Percentiles rank a stretch among this genome's conserved stretches.
Evolutionary conservation across 1,140 invertebrate genomes (phyloP).

Genomic region (Euura saliciscinereae): DNA sequence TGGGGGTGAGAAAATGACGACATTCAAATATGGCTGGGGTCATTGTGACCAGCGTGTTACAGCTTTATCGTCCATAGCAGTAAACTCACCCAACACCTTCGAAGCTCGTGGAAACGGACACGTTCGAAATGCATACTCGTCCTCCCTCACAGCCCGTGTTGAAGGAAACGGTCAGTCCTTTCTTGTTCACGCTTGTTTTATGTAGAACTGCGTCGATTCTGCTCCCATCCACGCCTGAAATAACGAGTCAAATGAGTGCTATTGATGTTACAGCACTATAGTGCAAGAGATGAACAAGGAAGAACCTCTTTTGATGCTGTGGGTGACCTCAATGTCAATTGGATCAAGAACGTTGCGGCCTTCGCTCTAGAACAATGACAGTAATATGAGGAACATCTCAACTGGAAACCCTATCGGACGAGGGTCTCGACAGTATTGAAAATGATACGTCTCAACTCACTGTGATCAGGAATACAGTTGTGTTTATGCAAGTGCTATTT

Average conservation of each 20-base stretch:
- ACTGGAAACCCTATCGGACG: background rate
- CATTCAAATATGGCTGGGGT: background rate
- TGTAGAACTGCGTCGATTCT: conserved; percentile 11
- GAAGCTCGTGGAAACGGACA: conserved; percentile 36
- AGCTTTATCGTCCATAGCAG: background rate
- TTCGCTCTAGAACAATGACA: background rate
- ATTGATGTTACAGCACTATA: too few relatives aligned
- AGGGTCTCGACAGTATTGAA: background rate
- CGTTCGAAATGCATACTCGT: conserved; percentile 51
- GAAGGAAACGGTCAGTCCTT: conserved; percentile 42
- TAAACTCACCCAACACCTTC: conserved; percentile 22
- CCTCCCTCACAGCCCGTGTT: conserved; percentile 52
- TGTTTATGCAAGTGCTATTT: conserved; percentile 13
- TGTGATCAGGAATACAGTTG: conserved; percentile 15
- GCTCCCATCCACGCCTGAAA: conserved; percentile 22
- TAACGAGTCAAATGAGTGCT: background rate
- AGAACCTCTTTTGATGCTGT: background rate
- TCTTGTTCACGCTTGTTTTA: conserved; percentile 17
- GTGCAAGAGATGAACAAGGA: too few relatives aligned
- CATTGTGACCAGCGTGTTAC: too few relatives aligned
- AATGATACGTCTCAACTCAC: too few relatives aligned
- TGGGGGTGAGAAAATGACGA: background rate
- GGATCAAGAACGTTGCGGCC: background rate
- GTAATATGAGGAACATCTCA: too few relatives aligned
- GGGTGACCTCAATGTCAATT: background rate